Percentiles rank a stretch among this genome's conserved stretches.
Conservation (phyloP, 1,140 invertebrate species). For the Caenorhabditis brenneri region DNA sequence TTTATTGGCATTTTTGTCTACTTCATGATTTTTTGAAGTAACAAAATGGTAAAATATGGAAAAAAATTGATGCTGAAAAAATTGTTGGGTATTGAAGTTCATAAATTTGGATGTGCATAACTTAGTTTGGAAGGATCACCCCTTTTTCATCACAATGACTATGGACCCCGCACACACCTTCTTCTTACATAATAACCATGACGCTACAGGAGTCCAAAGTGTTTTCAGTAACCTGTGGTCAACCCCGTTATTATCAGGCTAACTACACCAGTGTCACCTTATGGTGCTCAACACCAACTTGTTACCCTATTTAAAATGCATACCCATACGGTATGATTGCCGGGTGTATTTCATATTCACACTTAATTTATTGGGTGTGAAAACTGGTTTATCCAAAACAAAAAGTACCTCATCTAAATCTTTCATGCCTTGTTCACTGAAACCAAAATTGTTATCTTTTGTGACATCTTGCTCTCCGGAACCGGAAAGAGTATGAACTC, state of each 20-base stretch:
- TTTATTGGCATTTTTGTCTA: too few species aligned
- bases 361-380: background rate
- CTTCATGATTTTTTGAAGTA: too few species aligned
- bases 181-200: background rate
- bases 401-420: constrained; percentile 56
- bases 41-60: background rate
- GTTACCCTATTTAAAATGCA: background rate
- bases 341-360: constrained; percentile 6
- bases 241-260: background rate
- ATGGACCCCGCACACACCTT: too few species aligned
- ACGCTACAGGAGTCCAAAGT: background rate
- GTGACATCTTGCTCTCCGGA: constrained; percentile 42
- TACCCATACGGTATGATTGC: background rate
- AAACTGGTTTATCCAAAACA: background rate
- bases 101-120: too few species aligned
- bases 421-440: constrained; percentile 58
- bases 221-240: background rate
- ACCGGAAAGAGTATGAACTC: background rate
- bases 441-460: constrained; percentile 55
- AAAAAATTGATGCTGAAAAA: background rate
- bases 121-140: too few species aligned
- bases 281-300: background rate
- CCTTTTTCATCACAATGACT: too few species aligned
- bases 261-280: background rate
- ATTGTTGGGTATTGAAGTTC: too few species aligned